Evolutionary conservation across 2,888 invertebrate species (phyloP).

Genomic region (Sinhomidia bicolor): DNA sequence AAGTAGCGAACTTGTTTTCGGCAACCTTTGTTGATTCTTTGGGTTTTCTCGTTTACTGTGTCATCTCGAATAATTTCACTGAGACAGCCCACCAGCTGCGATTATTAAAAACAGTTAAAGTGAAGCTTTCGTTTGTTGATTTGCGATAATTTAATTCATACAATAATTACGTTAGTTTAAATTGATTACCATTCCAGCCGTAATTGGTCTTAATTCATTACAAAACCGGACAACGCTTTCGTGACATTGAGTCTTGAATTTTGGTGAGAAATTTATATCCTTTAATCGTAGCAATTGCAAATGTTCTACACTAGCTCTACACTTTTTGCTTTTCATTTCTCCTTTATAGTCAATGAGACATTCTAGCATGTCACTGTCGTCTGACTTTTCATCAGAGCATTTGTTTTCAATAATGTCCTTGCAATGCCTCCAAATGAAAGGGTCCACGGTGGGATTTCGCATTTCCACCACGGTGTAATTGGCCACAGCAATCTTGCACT

Average conservation of each 20-base stretch:
- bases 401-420: constrained; percentile 76
- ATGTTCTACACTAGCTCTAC: constrained; percentile 97
- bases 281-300: constrained; percentile 97
- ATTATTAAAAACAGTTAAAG: neutral
- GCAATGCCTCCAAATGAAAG: constrained; percentile 79
- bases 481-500: constrained; percentile 89
- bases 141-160: no score
- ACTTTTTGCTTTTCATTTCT: constrained; percentile 89
- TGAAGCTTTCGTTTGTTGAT: no score
- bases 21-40: constrained; percentile 93
- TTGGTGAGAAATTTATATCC: constrained; percentile 95
- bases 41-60: constrained; percentile 89
- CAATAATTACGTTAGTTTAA: no score
- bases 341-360: constrained; percentile 96
- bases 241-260: constrained; percentile 97
- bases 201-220: constrained; percentile 80
- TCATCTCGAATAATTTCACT: constrained; percentile 96
- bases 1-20: constrained; percentile 95
- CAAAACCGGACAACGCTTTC: constrained; percentile 87
- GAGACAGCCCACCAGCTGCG: constrained; percentile 91
- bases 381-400: constrained; percentile 78
- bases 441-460: constrained; percentile 84
- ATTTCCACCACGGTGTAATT: constrained; percentile 91
- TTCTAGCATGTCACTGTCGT: constrained; percentile 89
- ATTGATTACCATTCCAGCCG: constrained; percentile 81